Percentiles rank a stretch among this genome's conserved stretches.
phyloP scores from a whole-genome alignment of 2,797 vertebrate genomes.

The Cyprinella venusta region DNA sequence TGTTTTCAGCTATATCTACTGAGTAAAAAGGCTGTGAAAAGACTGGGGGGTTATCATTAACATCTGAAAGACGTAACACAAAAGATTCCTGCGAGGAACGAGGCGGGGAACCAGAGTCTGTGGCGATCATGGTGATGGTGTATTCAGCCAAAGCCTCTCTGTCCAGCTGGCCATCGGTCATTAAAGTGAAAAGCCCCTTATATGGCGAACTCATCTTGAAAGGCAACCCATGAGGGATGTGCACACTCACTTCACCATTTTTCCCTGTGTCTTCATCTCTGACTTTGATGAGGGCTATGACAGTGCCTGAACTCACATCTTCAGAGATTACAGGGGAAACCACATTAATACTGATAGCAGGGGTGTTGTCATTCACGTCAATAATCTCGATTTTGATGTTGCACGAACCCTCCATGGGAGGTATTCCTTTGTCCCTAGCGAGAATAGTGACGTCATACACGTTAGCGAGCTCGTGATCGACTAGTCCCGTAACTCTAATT shows the following conservation, averaged over 20 bases:
- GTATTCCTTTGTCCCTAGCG: slow-evolving; percentile 78
- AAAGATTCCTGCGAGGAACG: slow-evolving; percentile 73
- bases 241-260: slow-evolving; percentile 78
- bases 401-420: slow-evolving; percentile 81
- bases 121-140: slow-evolving; percentile 74
- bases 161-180: slow-evolving; percentile 77
- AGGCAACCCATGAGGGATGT: slow-evolving; percentile 72
- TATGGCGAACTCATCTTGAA: slow-evolving; percentile 78
- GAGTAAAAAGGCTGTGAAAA: slow-evolving; percentile 81
- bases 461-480: slow-evolving; percentile 79
- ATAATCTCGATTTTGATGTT: slow-evolving; percentile 79
- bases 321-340: slow-evolving; percentile 76
- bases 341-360: slow-evolving; percentile 77
- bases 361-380: slow-evolving; percentile 82
- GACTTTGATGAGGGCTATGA: slow-evolving; percentile 79
- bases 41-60: slow-evolving; percentile 82
- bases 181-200: slow-evolving; percentile 80
- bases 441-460: slow-evolving; percentile 79
- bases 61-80: slow-evolving; percentile 81
- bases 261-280: slow-evolving; percentile 78
- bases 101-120: slow-evolving; percentile 78
- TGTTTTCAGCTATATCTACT: slow-evolving; percentile 81
- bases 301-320: slow-evolving; percentile 74
- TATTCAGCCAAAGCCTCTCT: slow-evolving; percentile 77
- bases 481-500: slow-evolving; percentile 71